Conservation (phyloP, 2,113 vertebrate species). For the Siniperca chuatsi region DNA sequence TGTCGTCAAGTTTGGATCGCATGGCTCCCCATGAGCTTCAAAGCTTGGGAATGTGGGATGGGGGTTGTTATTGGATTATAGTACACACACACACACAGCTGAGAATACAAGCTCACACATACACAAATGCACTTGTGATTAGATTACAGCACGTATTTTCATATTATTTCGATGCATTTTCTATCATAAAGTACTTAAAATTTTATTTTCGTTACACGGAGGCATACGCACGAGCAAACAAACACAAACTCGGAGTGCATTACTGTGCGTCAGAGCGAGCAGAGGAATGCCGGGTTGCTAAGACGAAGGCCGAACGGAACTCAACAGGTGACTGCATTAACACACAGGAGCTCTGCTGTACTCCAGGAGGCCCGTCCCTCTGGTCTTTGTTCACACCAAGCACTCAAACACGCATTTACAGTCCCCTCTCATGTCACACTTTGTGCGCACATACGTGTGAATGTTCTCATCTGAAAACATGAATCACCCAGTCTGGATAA, state of each 20-base stretch:
- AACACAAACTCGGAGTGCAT: slow-evolving; percentile 18
- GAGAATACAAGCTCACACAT: slow-evolving; percentile 7
- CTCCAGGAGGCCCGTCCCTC: not conserved
- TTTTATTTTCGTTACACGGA: not conserved
- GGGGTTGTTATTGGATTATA: slow-evolving; percentile 39
- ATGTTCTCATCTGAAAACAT: not conserved
- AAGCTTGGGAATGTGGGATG: slow-evolving; percentile 9
- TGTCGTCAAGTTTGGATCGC: slow-evolving; percentile 53
- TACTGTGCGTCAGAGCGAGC: slow-evolving; percentile 34
- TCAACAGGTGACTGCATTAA: slow-evolving; percentile 72
- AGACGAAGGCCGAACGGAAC: slow-evolving; percentile 51
- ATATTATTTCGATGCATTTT: not conserved
- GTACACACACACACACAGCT: slow-evolving; percentile 16
- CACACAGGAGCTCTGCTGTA: not conserved
- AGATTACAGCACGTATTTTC: not conserved
- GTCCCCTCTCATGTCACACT: not conserved
- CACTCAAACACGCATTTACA: slow-evolving; percentile 18
- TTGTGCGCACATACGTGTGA: not conserved
- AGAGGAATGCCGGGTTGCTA: slow-evolving; percentile 44
- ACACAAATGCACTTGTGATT: not conserved
- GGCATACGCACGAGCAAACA: not conserved
- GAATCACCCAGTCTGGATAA: not conserved
- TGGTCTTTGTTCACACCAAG: slow-evolving; percentile 29
- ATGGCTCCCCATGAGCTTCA: slow-evolving; percentile 24
- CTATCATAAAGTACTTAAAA: not conserved